Base-by-base conservation (phyloP, 2,113 vertebrate species). In the Cryptomyrus ogoouensis region DNA sequence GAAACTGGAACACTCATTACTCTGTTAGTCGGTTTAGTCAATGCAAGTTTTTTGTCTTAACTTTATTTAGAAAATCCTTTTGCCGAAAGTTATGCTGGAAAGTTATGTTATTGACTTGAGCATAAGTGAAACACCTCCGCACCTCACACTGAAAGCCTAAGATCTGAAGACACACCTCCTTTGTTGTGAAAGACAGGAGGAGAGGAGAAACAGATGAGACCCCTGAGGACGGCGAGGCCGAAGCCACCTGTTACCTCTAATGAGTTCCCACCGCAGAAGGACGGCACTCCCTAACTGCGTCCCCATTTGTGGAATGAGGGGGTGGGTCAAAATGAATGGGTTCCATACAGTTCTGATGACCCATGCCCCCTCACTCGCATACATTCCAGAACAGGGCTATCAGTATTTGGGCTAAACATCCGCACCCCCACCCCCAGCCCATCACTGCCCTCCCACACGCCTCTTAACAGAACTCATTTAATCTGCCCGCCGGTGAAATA, bases 211-310 rank as follows among this genome's bases (percentile, higher is more conserved):
- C 84, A 52, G 84, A 52, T 52, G 47, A 47, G 70, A 77, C 19
- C 9, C 19, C 24, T n/a, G 39, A 52, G 44, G 84, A 52, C 13
- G 5, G 84, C 46, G 19, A 15, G 24, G 84, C 85, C 0, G 2
- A 35, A 52, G 47, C 85, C 85, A 87, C 85, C 85, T 87, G 85
- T 39, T n/a, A 87, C 85, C 85, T 56, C 27, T 53, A 53, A 87
- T 39, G 50, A 87, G 85, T 35, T 87, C 50, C 50, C 49, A 53
- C 27, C 12, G 1, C 85, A 24, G 49, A 27, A 53, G 50, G 50
- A 24, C n/a, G 50, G 19, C 80, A 46, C 85, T 53, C 85, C 47
- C 44, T 47, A 17, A 17, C 12, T 19, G n/a, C 2, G n/a, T 53
- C 31, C 50, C 49, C 31, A 53, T 35, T 44, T 46, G 46, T 84